These are phyloP conservation scores for Thumatha senex DNA, from an alignment of 2,888 invertebrate species.

Conservation along the genomic window DNA sequence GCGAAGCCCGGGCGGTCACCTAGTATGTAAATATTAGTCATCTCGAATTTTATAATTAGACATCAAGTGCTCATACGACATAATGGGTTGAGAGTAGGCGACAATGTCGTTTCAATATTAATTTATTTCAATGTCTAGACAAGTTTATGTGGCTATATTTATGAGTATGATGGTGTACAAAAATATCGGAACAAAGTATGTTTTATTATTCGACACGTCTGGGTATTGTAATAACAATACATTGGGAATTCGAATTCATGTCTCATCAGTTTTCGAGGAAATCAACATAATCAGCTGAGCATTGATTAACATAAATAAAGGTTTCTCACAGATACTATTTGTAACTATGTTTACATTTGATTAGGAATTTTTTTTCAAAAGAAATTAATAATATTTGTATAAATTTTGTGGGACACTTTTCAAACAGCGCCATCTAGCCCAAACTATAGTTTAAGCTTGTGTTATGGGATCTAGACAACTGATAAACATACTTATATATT, in stretches of 20 bases:
- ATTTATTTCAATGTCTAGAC: conserved; percentile 23
- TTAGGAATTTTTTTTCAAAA: too few relatives aligned
- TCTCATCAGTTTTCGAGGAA: conserved; percentile 5
- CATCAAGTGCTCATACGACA: not conserved
- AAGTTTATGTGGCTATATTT: conserved; percentile 14
- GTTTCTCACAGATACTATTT: conserved; percentile 5
- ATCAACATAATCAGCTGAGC: conserved; percentile 29
- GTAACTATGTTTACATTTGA: too few relatives aligned
- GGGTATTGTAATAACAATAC: conserved; percentile 12
- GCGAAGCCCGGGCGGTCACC: too few relatives aligned
- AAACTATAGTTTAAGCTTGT: too few relatives aligned
- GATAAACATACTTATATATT: too few relatives aligned
- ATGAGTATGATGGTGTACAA: conserved; percentile 14
- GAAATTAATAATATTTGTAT: too few relatives aligned
- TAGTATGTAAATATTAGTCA: too few relatives aligned
- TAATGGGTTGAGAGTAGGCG: conserved; percentile 17
- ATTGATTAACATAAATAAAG: conserved; percentile 20
- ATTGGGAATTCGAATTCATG: conserved; percentile 8
- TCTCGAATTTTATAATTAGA: too few relatives aligned
- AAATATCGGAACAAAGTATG: conserved; percentile 14
- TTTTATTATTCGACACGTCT: conserved; percentile 23
- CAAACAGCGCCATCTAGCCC: too few relatives aligned
- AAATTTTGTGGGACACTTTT: too few relatives aligned
- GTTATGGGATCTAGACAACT: too few relatives aligned
- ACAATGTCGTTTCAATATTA: conserved; percentile 6